A percentile compares a stretch with the other conserved stretches of the same genome.
Evolutionary conservation across 2,797 vertebrate genomes (phyloP).

Genomic region (Apodemus agrarius): DNA sequence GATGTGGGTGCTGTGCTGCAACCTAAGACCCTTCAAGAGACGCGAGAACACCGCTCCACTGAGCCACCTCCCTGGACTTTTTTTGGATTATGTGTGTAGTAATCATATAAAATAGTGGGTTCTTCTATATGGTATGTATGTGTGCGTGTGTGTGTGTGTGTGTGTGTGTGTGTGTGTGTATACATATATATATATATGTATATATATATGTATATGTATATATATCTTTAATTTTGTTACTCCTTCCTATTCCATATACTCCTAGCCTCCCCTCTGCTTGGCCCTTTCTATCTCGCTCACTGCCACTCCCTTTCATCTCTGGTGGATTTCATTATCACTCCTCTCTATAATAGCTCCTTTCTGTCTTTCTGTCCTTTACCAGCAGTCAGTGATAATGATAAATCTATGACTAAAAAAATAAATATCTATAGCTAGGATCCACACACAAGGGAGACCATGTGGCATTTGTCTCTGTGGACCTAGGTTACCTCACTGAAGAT

Average conservation of each 20-base stretch:
- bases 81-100: not conserved
- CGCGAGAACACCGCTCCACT: fast-evolving
- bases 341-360: not conserved
- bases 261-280: not conserved
- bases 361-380: not conserved
- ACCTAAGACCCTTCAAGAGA: not conserved
- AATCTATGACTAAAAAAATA: not conserved
- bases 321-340: not conserved
- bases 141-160: too few species aligned
- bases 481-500: not conserved
- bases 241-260: not conserved
- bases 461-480: not conserved
- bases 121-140: too few species aligned
- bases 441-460: not conserved
- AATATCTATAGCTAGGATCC: not conserved
- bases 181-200: too few species aligned
- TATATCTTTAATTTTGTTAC: not conserved
- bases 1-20: not conserved
- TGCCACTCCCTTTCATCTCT: not conserved
- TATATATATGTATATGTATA: too few species aligned
- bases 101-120: not conserved
- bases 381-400: not conserved
- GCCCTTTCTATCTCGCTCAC: not conserved
- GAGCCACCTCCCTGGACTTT: not conserved
- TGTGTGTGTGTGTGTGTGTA: too few species aligned